Conservation (phyloP, 2,113 vertebrate species). For the Strix uralensis region DNA sequence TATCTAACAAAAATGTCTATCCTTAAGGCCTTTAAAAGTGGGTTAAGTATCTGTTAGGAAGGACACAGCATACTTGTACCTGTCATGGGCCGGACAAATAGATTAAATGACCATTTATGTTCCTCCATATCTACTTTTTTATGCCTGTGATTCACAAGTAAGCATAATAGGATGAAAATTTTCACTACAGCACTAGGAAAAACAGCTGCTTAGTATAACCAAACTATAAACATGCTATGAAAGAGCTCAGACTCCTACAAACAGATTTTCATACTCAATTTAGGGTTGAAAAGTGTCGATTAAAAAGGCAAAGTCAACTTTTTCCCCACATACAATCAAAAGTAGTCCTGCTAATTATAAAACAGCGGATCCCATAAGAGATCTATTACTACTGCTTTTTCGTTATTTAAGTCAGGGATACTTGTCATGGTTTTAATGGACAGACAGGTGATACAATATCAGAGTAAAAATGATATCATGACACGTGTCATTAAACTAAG, state of each 20-base stretch:
- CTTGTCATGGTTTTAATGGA: background rate
- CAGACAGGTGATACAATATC: background rate
- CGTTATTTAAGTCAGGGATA: background rate
- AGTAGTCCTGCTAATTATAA: background rate
- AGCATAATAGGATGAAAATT: background rate
- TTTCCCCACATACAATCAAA: rapidly evolving
- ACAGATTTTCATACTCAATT: background rate
- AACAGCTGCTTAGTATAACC: background rate
- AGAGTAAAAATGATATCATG: background rate
- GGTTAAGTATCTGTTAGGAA: background rate
- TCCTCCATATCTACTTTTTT: background rate
- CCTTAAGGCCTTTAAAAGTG: background rate
- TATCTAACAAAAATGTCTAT: background rate
- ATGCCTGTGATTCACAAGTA: background rate
- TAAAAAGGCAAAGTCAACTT: background rate
- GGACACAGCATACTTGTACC: background rate
- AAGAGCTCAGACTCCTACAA: background rate
- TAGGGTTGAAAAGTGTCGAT: background rate
- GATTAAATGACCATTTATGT: background rate
- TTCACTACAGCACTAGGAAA: background rate
- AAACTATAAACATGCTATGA: background rate
- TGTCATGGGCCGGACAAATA: background rate
- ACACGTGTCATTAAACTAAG: background rate
- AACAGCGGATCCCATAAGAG: background rate
- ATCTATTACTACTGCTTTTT: background rate